Evolutionary conservation across 2,888 invertebrate genomes (phyloP), one percentile per base, ranked within the genome.

Genomic region (Drosophila neutralis): DNA sequence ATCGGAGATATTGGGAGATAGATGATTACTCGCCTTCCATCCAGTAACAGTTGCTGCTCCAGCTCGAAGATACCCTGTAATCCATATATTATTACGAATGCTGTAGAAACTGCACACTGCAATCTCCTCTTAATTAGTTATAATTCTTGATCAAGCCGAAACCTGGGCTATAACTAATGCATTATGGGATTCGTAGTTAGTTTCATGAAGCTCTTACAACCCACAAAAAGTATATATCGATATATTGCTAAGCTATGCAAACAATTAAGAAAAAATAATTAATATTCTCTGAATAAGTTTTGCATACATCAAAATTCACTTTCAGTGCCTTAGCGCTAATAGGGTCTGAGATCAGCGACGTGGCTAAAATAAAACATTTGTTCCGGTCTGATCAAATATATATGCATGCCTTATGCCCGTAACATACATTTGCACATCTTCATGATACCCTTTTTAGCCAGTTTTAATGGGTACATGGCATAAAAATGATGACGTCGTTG

Each of bases 401-500:
- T 24, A 24, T 15, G 45, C 4, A 4, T 15, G 15, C 21, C 11
- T 6, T 42, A 1, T 21, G 42, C 11, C 5, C 21, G 42, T 42
- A 2, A 13, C 45, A 15, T 45, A 45, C 11, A 53, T 24, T 36
- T 27, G 36, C 36, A 11, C 54, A 27, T 8, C 52, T 35, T 10
- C 33, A 27, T n/a, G 27, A 38, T 54, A 38, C 54, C 36, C 27
- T 27, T 38, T 36, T 56, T 15, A 24, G 29, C 7, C 31, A 21
- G 21, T 33, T 33, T 33, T 21, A 21, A 38, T 21, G 40, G 56
- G 56, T 45, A 45, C 45, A 45, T 15, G 45, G 56, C 8, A 29
- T 56, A 54, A 84, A 82, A 82, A 67, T 78, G 76, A 83, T 87
- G 83, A 83, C 81, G 83, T 79, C 74, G 74, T 77, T 74, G 87